These are phyloP conservation scores for Tetramorium alpestre DNA, from an alignment of 1,140 invertebrate species.

Conservation along the genomic window DNA sequence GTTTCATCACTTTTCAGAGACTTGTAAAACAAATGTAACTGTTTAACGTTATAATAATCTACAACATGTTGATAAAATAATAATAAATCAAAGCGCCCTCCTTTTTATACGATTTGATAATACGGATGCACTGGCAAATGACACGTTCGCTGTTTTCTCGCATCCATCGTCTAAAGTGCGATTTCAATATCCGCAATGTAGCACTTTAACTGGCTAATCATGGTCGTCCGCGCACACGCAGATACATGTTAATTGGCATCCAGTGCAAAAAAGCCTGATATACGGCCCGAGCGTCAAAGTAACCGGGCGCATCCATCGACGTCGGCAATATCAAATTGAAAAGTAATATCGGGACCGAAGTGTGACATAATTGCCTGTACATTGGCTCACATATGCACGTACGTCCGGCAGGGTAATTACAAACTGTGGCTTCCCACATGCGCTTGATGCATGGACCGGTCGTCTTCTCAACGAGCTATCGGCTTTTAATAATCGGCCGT, in stretches of 20 bases:
- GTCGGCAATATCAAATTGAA: conserved; percentile 69
- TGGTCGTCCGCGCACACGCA: conserved; percentile 35
- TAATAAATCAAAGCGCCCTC: background rate
- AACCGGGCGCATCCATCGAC: background rate
- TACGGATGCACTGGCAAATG: background rate
- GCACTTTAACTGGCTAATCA: conserved; percentile 69
- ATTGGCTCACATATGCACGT: conserved; percentile 38
- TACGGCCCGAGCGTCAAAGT: background rate
- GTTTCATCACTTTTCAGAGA: background rate
- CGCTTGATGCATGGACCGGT: background rate
- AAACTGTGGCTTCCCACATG: conserved; percentile 41
- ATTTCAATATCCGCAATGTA: conserved; percentile 74
- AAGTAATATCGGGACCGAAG: conserved; percentile 70
- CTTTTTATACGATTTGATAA: background rate
- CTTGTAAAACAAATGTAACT: background rate
- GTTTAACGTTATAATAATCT: background rate
- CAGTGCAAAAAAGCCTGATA: background rate
- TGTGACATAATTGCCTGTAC: conserved; percentile 73
- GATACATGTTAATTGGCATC: conserved; percentile 64
- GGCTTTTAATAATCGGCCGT: conserved; percentile 74
- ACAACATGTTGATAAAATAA: background rate
- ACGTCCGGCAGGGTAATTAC: conserved; percentile 72
- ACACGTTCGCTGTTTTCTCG: conserved; percentile 33
- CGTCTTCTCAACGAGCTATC: conserved; percentile 55
- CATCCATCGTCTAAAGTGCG: conserved; percentile 49